These are phyloP conservation scores for Paguma larvata DNA, from an alignment of 2,797 vertebrate species.

Conservation along the genomic window DNA sequence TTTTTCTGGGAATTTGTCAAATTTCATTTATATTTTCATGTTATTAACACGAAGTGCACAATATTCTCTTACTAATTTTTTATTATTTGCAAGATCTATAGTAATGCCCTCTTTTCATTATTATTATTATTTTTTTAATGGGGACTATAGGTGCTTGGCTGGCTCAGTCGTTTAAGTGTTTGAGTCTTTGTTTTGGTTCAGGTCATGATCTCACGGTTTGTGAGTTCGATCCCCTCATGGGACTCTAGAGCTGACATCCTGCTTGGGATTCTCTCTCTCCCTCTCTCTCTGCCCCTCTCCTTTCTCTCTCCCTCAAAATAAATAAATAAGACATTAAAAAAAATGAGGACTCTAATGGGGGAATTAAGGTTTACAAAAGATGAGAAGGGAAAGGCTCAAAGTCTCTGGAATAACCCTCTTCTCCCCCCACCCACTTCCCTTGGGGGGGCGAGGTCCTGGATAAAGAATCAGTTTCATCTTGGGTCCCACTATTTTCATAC, in stretches of 20 bases:
- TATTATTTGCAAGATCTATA: not conserved
- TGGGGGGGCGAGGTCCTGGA: not conserved
- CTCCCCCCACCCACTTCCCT: not conserved
- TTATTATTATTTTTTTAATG: not conserved
- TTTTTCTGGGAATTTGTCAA: not conserved
- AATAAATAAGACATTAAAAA: not conserved
- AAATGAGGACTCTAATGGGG: not conserved
- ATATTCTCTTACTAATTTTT: not conserved
- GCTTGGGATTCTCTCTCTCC: no score
- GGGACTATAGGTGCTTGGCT: no score
- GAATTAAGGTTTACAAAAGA: not conserved
- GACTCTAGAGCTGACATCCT: no score
- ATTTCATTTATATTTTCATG: not conserved
- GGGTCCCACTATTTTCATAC: not conserved
- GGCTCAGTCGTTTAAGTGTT: no score
- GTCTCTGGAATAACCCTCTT: not conserved
- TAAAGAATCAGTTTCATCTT: not conserved
- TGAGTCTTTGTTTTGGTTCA: not conserved
- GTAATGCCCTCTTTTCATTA: not conserved
- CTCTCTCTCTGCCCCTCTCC: no score
- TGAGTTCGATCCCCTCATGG: no score
- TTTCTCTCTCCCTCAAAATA: no score
- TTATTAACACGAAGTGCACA: not conserved
- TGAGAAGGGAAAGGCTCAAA: not conserved
- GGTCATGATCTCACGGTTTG: no score